Conservation (phyloP, 2,113 vertebrate species). For the Neotoma lepida region DNA sequence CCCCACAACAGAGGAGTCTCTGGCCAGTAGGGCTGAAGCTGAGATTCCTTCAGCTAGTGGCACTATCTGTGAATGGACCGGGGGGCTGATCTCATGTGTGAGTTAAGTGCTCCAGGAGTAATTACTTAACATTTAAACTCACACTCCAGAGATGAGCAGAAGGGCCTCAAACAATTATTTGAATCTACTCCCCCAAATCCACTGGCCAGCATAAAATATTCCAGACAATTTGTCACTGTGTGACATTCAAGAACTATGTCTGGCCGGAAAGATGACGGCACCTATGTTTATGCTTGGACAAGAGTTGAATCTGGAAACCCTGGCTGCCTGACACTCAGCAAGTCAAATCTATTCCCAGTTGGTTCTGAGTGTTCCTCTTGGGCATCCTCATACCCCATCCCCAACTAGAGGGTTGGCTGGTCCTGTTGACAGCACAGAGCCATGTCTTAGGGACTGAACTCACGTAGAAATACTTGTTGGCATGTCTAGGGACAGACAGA, state of each 20-base stretch:
- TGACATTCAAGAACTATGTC: background rate
- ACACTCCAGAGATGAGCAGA: background rate
- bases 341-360: background rate
- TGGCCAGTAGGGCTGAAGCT: background rate
- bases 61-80: background rate
- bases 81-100: too few relatives aligned
- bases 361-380: background rate
- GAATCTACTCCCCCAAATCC: background rate
- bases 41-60: background rate
- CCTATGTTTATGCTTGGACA: background rate
- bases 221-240: background rate
- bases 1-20: background rate
- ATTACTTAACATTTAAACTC: background rate
- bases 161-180: background rate
- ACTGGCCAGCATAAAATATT: background rate
- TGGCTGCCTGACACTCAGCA: background rate
- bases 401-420: background rate
- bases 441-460: background rate
- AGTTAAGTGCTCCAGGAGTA: background rate
- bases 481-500: background rate
- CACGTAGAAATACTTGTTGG: background rate
- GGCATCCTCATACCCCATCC: too few relatives aligned
- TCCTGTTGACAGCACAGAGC: background rate
- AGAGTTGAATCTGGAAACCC: background rate
- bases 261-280: background rate